Percentiles rank a stretch among this genome's conserved stretches.
These are phyloP conservation scores for Notechis scutatus DNA, from an alignment of 2,113 vertebrate genomes.

Conservation along the genomic window DNA sequence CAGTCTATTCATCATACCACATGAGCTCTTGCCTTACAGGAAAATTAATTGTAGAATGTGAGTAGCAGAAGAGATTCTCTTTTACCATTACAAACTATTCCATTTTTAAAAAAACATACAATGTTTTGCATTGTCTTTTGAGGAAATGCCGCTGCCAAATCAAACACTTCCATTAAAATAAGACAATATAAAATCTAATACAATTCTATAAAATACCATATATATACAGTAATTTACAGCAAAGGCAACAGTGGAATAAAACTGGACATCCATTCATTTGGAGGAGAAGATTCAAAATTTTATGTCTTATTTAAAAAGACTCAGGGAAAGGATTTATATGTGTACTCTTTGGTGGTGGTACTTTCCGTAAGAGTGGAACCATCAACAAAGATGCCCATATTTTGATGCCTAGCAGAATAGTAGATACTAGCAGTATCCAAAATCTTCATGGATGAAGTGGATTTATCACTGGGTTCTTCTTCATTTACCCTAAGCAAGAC, in stretches of 20 bases:
- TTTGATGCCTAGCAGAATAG: background rate
- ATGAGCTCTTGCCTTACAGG: background rate
- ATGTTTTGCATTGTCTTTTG: background rate
- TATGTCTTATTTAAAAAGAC: background rate
- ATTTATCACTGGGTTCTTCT: background rate
- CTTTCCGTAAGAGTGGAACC: background rate
- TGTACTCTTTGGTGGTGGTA: background rate
- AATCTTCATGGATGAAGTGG: background rate
- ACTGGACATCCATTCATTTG: background rate
- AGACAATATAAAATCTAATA: background rate
- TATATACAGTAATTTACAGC: background rate
- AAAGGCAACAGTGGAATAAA: background rate
- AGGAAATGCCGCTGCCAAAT: background rate
- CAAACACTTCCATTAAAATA: background rate
- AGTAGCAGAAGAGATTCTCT: background rate
- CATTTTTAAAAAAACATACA: background rate
- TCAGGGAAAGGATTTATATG: background rate
- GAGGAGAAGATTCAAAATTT: background rate
- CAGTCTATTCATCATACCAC: background rate
- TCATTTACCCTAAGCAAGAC: background rate
- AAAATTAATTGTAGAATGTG: background rate
- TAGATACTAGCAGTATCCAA: background rate
- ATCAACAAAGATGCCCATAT: background rate
- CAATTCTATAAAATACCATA: background rate
- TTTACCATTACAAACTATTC: background rate